These are phyloP conservation scores for Tipula confusa DNA, from an alignment of 2,888 invertebrate genomes.

Conservation along the genomic window DNA sequence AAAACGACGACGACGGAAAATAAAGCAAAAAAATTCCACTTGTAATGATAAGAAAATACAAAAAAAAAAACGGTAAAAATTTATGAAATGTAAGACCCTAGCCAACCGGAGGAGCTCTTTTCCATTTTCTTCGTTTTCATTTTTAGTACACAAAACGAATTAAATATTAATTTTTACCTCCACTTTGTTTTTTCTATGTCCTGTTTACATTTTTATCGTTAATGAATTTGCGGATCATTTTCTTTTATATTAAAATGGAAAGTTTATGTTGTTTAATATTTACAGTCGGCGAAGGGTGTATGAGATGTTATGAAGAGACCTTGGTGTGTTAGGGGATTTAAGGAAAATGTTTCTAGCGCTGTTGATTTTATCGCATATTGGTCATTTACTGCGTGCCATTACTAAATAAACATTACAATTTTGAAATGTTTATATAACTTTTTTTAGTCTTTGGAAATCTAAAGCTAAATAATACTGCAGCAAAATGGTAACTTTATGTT, in stretches of 20 bases:
- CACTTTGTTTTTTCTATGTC: conserved; percentile 21
- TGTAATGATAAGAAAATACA: conserved; percentile 14
- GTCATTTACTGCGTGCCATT: too few species aligned
- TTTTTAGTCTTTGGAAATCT: too few species aligned
- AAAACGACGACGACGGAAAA: not conserved
- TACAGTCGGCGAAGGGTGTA: not conserved
- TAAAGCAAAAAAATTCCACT: conserved; percentile 26
- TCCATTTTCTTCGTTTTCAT: not conserved
- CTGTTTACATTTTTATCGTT: conserved; percentile 28
- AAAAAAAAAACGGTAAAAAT: not conserved
- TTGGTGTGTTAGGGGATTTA: too few species aligned
- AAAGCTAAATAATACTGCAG: too few species aligned
- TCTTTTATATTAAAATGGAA: conserved; percentile 14
- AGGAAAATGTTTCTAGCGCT: too few species aligned
- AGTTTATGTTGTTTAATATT: conserved; percentile 25
- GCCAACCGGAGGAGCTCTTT: not conserved
- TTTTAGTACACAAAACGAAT: conserved; percentile 13
- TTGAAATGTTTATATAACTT: too few species aligned
- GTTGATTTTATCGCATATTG: too few species aligned
- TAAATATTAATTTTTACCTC: conserved; percentile 26
- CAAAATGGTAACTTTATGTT: too few species aligned
- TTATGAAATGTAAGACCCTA: not conserved
- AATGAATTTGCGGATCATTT: conserved; percentile 29
- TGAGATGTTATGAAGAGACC: not conserved
- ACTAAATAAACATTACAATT: too few species aligned